These are phyloP conservation scores for Meda fulgida DNA, from an alignment of 2,797 vertebrate genomes.

Conservation along the genomic window DNA sequence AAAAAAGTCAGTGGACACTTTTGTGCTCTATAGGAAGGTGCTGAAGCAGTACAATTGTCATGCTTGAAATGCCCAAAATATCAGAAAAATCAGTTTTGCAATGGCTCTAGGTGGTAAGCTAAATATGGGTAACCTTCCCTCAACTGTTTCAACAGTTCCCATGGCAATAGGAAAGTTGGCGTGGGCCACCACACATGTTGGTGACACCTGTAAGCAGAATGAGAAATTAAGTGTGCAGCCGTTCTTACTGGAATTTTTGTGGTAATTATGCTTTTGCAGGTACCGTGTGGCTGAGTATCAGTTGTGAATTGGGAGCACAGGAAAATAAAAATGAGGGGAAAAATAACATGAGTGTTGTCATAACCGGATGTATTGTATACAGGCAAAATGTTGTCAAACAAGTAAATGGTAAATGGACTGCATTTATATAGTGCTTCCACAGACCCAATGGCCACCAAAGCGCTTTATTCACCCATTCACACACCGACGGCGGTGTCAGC, in stretches of 20 bases:
- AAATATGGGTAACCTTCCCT: constrained; percentile 30
- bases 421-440: too few species aligned
- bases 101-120: constrained; percentile 27
- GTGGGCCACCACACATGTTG: constrained; percentile 44
- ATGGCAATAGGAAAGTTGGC: constrained; percentile 39
- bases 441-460: too few species aligned
- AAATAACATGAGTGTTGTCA: neutral
- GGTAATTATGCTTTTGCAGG: neutral
- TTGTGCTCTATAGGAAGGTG: neutral
- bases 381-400: neutral
- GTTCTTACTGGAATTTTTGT: neutral
- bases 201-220: constrained; percentile 29
- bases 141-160: constrained; percentile 40
- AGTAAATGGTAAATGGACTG: too few species aligned
- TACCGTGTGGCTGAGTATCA: neutral
- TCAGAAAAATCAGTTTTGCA: neutral
- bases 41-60: neutral
- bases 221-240: constrained; percentile 25
- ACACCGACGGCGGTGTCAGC: too few species aligned
- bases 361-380: neutral
- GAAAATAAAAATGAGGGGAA: neutral
- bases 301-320: neutral
- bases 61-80: neutral
- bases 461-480: too few species aligned
- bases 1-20: constrained; percentile 3